Evolutionary conservation across 2,797 vertebrate species (phyloP).

Genomic region (Megalops cyprinoides): DNA sequence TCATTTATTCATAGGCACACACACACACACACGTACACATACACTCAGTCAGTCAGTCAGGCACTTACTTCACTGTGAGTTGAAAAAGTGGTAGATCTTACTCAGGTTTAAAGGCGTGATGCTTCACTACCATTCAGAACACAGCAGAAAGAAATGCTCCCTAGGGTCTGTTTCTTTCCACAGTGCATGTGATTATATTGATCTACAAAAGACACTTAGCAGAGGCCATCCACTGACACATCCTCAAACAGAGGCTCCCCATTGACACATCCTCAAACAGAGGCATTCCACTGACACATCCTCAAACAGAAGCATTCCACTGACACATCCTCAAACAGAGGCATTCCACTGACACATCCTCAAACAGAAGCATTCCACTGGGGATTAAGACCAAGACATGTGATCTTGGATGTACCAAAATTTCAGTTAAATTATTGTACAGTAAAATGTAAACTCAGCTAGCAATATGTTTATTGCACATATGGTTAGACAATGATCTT

Average conservation of each 20-base stretch:
- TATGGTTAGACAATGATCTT: no score
- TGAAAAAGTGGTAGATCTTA: slow-evolving; percentile 22
- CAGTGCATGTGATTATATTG: neutral
- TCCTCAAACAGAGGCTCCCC: neutral
- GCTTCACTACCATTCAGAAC: neutral
- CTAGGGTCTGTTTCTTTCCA: slow-evolving; percentile 1
- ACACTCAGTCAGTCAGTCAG: slow-evolving; percentile 3
- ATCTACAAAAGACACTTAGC: neutral
- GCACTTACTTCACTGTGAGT: slow-evolving; percentile 31
- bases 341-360: no score
- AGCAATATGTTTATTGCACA: no score
- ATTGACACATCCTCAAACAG: neutral
- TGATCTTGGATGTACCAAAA: no score
- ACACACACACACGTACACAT: neutral
- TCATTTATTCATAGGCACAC: slow-evolving; percentile 1
- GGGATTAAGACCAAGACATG: no score
- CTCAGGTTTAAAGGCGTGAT: slow-evolving; percentile 29
- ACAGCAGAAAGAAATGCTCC: neutral
- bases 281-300: neutral
- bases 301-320: neutral
- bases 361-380: no score
- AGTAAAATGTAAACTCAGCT: no score
- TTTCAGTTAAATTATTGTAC: no score
- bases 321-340: neutral
- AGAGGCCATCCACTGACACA: neutral